Base-by-base conservation (phyloP, 1,140 invertebrate genomes). In the Anoplolepis gracilipes region DNA sequence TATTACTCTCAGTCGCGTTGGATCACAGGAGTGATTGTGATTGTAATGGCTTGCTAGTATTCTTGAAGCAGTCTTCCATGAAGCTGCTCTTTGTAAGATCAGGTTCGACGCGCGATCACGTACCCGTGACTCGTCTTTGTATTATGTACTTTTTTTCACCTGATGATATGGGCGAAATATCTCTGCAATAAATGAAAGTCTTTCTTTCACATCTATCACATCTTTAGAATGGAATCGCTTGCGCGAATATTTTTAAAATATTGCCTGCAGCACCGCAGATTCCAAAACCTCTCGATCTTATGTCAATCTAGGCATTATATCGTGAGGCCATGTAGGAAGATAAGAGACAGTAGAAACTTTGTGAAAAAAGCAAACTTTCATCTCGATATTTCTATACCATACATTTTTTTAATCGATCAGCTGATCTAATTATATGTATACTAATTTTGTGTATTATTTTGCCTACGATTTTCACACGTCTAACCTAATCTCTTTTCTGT, bases 331-430 rank as follows among this genome's bases (percentile, higher is more conserved):
- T 13, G 1, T 16, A 25, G 28, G n/a, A 28, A 36, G 55, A 28
- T 42, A 67, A 49, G 28, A 22, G 53, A 42, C 5, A 28, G 22
- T 10, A 36, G 61, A 76, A 39, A 69, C 55, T 13, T 33, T 1
- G 8, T 10, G 49, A 55, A 55, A 55, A 55, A 79, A 53, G 30
- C 62, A 13, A 22, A 5, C 62, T 69, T 78, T 69, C 33, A 42
- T 79, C 62, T 25, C 4, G 62, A 39, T 16, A 67, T 69, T 79
- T 69, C 30, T 79, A 42, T 69, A 30, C 13, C 25, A 33, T n/a
- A 69, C 46, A 33, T 42, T 69, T 69, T 67, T 42, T 42, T 67
- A 79, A 79, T 79, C 76, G 76, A 79, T 69, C 42, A 22, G 42
- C 42, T 49, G 76, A 22, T 65, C 59, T 28, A 22, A 46, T 78